Evolutionary conservation across 2,797 vertebrate species (phyloP), one percentile per base, ranked within the genome.

Genomic region (Pampus argenteus): DNA sequence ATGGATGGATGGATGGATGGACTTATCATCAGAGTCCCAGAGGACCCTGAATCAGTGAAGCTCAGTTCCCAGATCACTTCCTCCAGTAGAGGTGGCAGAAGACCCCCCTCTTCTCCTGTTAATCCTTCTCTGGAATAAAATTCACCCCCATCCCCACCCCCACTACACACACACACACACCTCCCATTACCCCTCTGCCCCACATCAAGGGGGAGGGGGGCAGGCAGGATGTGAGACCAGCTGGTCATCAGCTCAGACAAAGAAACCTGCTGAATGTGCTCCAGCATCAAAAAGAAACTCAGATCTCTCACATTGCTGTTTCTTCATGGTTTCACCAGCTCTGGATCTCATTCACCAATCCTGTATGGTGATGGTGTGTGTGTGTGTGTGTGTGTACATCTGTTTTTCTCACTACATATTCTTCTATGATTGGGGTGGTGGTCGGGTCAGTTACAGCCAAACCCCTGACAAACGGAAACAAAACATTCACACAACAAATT

Each of bases 231-330:
- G 91, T 85, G 84, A 79, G 90, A 87, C 90, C 94, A 94, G 93
- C 94, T 94, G 93, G 90, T 93, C 89, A 89, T 89, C 87, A 79
- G 89, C 89, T 91, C 88, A 93, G 83, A 94, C 93, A 94, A 94
- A 94, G 91, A 89, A 91, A 89, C 85, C 87, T 91, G 86, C 87
- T 93, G 88, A 90, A 93, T 88, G 88, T 85, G 86, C 86, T 92
- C 84, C 79, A 69, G 82, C 78, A 94, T 92, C 85, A 87, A 86
- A 90, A 92, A 89, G 81, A 85, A 79, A 75, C 66, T 75, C 73
- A 22, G 42, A 60, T 78, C 78, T 79, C 55, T 71, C 76, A 70
- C 61, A 5, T 11, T 15, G 67, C 60, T 59, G 61, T 76, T 82
- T 78, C 68, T 86, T 76, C 31, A 26, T 26, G 15, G 47, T 26